Conservation (phyloP, 2,113 vertebrate species). For the Oncorhynchus tshawytscha region DNA sequence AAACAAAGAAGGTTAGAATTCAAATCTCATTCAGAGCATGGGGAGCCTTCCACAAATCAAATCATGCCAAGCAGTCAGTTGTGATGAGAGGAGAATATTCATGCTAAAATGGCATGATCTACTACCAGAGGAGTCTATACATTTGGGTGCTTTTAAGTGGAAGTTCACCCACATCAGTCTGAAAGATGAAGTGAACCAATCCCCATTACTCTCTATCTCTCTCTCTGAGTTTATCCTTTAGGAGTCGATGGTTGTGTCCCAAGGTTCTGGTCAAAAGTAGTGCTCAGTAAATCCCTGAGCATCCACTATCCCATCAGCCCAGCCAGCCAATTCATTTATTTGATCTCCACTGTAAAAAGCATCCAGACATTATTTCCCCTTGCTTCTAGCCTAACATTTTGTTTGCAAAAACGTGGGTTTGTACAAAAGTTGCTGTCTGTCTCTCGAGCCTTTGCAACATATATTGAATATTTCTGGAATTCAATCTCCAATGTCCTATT, state of each 20-base stretch:
- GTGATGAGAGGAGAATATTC: constrained; percentile 6
- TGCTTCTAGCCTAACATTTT: no score
- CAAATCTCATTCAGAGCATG: not conserved
- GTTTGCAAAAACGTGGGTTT: no score
- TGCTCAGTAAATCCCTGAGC: no score
- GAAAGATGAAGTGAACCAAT: constrained; percentile 20
- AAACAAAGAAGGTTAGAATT: not conserved
- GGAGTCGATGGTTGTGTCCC: constrained; percentile 11
- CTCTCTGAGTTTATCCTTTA: constrained; percentile 17
- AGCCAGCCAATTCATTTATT: no score
- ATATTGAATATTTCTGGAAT: no score
- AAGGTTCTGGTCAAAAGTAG: no score
- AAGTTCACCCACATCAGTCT: constrained; percentile 28
- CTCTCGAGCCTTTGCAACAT: no score
- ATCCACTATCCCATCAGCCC: no score
- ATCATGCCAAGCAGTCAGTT: constrained; percentile 3
- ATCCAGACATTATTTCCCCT: no score
- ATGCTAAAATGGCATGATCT: constrained; percentile 18
- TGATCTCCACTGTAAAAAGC: no score
- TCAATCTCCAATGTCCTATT: no score
- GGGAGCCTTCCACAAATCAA: constrained; percentile 10
- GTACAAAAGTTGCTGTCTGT: no score
- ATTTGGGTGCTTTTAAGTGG: constrained; percentile 24
- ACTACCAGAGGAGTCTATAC: constrained; percentile 11
- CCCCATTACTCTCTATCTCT: constrained; percentile 7